Evolutionary conservation across 2,888 invertebrate species (phyloP).

Genomic region (Subacronicta megacephala): DNA sequence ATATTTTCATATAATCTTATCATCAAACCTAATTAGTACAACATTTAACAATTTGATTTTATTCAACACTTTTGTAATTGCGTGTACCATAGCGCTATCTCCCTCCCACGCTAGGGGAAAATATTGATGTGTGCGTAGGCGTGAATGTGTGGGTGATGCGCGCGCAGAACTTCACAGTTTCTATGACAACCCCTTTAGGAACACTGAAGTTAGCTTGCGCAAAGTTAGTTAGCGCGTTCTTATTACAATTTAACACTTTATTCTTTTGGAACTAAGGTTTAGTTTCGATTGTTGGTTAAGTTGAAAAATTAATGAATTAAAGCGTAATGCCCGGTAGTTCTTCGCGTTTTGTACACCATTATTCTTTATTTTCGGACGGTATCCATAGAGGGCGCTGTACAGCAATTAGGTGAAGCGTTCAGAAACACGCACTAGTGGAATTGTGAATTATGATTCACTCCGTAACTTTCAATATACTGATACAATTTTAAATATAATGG

Average conservation of each 20-base stretch:
- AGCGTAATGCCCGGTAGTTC: constrained; percentile 83
- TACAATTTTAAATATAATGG: no score
- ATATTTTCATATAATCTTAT: no score
- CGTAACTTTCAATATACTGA: no score
- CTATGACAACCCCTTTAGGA: constrained; percentile 88
- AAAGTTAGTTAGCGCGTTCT: constrained; percentile 57
- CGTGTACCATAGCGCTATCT: constrained; percentile 72
- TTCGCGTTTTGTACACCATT: constrained; percentile 79
- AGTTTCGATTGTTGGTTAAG: constrained; percentile 41
- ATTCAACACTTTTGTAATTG: constrained; percentile 54
- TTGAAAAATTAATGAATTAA: constrained; percentile 88
- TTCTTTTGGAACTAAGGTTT: constrained; percentile 28
- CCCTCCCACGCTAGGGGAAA: constrained; percentile 74
- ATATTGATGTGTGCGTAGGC: constrained; percentile 63
- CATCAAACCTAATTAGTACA: constrained; percentile 42
- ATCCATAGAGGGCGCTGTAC: constrained; percentile 66
- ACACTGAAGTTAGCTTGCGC: constrained; percentile 84
- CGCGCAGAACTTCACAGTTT: constrained; percentile 87
- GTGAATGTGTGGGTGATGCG: constrained; percentile 78
- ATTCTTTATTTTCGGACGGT: constrained; percentile 75
- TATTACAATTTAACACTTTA: constrained; percentile 44
- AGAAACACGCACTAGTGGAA: constrained; percentile 3
- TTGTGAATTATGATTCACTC: no score
- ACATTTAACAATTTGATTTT: constrained; percentile 29
- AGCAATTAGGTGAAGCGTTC: constrained; percentile 27